These are phyloP conservation scores for Melinaea menophilus DNA, from an alignment of 2,888 invertebrate genomes.

Conservation along the genomic window DNA sequence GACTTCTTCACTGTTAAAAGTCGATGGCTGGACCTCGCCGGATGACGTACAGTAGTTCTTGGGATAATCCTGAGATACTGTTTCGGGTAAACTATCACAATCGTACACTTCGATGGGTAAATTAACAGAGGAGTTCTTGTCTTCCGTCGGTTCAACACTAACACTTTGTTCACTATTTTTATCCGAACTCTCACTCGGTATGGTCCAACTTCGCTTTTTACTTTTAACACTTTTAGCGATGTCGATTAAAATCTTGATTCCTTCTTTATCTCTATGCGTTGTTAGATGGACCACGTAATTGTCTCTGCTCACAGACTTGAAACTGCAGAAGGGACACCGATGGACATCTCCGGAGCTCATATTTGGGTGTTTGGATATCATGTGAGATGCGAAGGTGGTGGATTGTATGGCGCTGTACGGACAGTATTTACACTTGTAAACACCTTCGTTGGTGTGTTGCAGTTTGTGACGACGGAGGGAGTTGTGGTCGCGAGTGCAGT, in stretches of 20 bases:
- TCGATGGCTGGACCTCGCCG: constrained; percentile 43
- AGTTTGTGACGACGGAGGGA: constrained; percentile 87
- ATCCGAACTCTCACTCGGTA: constrained; percentile 54
- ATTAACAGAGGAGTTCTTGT: constrained; percentile 47
- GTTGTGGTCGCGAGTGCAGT: constrained; percentile 88
- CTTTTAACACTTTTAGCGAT: constrained; percentile 52
- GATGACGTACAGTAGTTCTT: constrained; percentile 53
- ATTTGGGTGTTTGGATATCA: constrained; percentile 88
- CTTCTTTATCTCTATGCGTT: constrained; percentile 71
- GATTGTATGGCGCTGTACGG: constrained; percentile 89
- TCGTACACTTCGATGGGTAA: constrained; percentile 69
- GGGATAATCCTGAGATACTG: constrained; percentile 54
- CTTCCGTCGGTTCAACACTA: constrained; percentile 43
- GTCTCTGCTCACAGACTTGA: constrained; percentile 81
- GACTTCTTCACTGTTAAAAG: constrained; percentile 48
- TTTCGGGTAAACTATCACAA: constrained; percentile 64
- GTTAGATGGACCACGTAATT: constrained; percentile 77
- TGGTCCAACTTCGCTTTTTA: constrained; percentile 65
- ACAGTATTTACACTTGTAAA: constrained; percentile 88
- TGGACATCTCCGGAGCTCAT: constrained; percentile 79
- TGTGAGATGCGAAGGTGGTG: constrained; percentile 85
- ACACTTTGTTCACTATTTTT: constrained; percentile 40
- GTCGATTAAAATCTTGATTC: constrained; percentile 56
- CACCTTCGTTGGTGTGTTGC: constrained; percentile 84
- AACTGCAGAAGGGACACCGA: constrained; percentile 79